Conservation (phyloP, 1,140 invertebrate species). For the Epicauta chinensis region DNA sequence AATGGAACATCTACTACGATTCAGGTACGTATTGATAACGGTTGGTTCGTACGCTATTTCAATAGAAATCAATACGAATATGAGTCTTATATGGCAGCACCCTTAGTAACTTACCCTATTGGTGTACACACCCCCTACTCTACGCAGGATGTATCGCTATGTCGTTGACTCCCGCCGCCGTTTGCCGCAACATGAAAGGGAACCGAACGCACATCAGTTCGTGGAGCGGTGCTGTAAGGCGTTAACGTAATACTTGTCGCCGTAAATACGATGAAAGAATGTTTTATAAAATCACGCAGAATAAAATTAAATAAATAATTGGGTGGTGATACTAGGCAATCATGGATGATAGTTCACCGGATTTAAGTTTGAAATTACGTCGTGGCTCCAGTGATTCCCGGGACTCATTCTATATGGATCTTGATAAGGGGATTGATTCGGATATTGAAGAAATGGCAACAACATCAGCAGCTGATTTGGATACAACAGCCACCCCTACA, state of each 20-base stretch:
- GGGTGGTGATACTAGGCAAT: too few species aligned
- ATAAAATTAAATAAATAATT: not conserved
- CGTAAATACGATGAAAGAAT: not conserved
- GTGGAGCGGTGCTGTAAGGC: not conserved
- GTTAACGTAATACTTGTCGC: not conserved
- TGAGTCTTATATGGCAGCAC: too few species aligned
- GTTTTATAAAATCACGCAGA: constrained; percentile 1
- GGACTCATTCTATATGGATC: constrained; percentile 84
- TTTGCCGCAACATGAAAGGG: constrained; percentile 16
- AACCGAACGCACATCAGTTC: constrained; percentile 16
- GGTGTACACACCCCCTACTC: constrained; percentile 16
- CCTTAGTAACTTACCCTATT: too few species aligned
- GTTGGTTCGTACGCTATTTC: too few species aligned
- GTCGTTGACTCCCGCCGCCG: constrained; percentile 18
- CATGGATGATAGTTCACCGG: constrained; percentile 62
- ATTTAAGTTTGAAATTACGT: constrained; percentile 73
- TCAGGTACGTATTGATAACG: too few species aligned
- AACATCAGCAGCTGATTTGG: constrained; percentile 44
- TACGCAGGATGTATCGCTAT: constrained; percentile 15
- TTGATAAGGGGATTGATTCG: constrained; percentile 79
- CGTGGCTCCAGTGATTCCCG: constrained; percentile 77
- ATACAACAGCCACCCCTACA: constrained; percentile 48
- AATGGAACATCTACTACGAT: too few species aligned
- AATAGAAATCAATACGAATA: too few species aligned
- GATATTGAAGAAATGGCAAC: constrained; percentile 79